Evolutionary conservation across 2,888 invertebrate species (phyloP).

Genomic region (Latrodectus elegans): DNA sequence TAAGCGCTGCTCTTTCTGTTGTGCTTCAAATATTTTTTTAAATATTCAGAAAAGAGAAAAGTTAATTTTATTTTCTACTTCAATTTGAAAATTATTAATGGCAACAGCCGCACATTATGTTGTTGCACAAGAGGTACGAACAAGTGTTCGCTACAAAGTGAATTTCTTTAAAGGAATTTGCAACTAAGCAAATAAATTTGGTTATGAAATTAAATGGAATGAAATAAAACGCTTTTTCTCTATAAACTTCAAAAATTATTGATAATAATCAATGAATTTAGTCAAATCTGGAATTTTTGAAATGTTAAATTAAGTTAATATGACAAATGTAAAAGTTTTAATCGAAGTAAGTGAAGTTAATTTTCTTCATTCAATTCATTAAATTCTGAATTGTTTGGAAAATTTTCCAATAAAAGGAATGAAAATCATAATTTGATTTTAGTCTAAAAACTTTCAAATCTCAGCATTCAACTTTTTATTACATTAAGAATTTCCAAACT

Average conservation of each 20-base stretch:
- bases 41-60: not conserved
- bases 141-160: not conserved
- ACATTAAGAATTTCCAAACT: too few relatives aligned
- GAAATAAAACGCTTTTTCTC: not conserved
- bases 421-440: too few relatives aligned
- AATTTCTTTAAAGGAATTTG: not conserved
- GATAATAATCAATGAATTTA: not conserved
- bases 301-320: too few relatives aligned
- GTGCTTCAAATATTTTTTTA: not conserved
- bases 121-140: not conserved
- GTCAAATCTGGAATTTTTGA: not conserved
- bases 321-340: too few relatives aligned
- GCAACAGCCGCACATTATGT: conserved; percentile 12
- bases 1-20: conserved; percentile 5
- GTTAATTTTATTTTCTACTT: conserved; percentile 23
- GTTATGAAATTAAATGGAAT: conserved; percentile 23
- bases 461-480: too few relatives aligned
- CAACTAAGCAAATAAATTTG: conserved; percentile 8
- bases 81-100: conserved; percentile 24
- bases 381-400: conserved; percentile 15
- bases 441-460: too few relatives aligned
- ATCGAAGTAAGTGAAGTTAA: too few relatives aligned
- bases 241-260: not conserved
- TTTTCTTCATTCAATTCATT: not conserved
- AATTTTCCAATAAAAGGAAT: too few relatives aligned